Conservation (phyloP, 92 coral and sea anemone genomes). For the Palythoa heliodiscus region DNA sequence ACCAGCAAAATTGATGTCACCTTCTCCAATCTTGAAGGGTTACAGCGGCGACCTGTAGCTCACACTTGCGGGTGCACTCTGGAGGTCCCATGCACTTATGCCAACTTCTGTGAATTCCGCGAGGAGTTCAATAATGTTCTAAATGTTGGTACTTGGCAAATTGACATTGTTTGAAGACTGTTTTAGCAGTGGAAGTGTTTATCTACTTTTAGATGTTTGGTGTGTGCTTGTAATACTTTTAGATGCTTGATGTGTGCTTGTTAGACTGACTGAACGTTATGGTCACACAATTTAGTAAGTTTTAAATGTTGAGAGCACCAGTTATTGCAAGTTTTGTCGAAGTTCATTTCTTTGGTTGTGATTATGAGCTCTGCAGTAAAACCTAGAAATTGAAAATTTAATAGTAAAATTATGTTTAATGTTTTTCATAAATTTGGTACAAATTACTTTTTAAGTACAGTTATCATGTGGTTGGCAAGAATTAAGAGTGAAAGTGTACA, state of each 20-base stretch:
- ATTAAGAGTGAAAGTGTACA: slow-evolving; percentile 33
- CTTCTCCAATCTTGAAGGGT: slow-evolving; percentile 21
- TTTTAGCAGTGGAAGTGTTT: slow-evolving; percentile 35
- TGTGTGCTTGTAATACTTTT: slow-evolving; percentile 28
- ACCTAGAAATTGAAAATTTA: slow-evolving; percentile 30
- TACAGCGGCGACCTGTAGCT: slow-evolving; percentile 34
- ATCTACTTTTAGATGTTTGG: slow-evolving; percentile 28
- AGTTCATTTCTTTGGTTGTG: slow-evolving; percentile 18
- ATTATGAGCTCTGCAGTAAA: slow-evolving; percentile 32
- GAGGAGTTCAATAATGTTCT: slow-evolving; percentile 29
- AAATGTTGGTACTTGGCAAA: slow-evolving; percentile 32
- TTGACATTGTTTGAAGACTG: slow-evolving; percentile 29
- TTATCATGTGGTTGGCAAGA: slow-evolving; percentile 27
- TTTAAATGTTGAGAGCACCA: slow-evolving; percentile 24
- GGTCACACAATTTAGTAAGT: slow-evolving; percentile 10
- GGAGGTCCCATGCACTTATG: slow-evolving; percentile 11
- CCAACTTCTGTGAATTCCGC: slow-evolving; percentile 29
- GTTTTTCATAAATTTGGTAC: slow-evolving; percentile 32
- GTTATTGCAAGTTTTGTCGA: slow-evolving; percentile 24
- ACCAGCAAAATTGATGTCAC: slow-evolving; percentile 30
- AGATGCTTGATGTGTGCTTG: slow-evolving; percentile 14
- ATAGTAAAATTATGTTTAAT: slow-evolving; percentile 30
- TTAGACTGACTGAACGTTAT: neutral
- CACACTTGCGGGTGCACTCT: slow-evolving; percentile 34
- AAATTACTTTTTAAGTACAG: slow-evolving; percentile 30